Evolutionary conservation across 2,888 invertebrate species (phyloP).

Genomic region (Corythucha ciliata): DNA sequence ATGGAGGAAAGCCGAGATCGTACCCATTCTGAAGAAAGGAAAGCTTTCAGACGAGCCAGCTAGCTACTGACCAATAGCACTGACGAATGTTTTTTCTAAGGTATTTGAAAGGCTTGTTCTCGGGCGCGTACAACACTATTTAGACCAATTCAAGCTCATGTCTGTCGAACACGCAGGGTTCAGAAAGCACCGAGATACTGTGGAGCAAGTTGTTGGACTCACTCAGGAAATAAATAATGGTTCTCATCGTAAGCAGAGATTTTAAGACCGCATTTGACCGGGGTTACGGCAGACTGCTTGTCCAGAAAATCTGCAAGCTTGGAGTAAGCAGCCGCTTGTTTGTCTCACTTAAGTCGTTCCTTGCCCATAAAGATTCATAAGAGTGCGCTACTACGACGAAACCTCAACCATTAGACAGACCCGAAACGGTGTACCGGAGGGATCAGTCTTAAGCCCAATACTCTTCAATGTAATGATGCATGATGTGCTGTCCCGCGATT

Average conservation of each 20-base stretch:
- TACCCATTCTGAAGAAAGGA: conserved; percentile 11
- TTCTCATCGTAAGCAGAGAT: conserved; percentile 12
- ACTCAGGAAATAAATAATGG: conserved; percentile 14
- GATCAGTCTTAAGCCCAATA: too few species aligned
- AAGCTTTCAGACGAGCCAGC: conserved; percentile 7
- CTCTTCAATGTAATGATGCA: conserved; percentile 1
- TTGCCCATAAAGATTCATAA: too few species aligned
- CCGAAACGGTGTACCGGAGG: too few species aligned
- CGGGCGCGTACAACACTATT: conserved; percentile 8
- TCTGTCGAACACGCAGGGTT: conserved; percentile 13
- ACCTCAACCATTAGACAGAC: too few species aligned
- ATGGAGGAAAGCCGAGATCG: conserved; percentile 17
- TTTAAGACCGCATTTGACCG: conserved; percentile 12
- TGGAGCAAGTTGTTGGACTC: conserved; percentile 13
- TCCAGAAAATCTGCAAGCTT: conserved; percentile 10
- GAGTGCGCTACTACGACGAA: too few species aligned
- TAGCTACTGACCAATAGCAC: conserved; percentile 17
- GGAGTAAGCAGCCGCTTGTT: too few species aligned
- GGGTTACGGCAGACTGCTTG: conserved; percentile 9
- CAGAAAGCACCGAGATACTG: conserved; percentile 11
- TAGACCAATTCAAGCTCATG: conserved; percentile 4
- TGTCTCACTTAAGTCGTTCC: too few species aligned
- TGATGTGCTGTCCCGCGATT: background rate
- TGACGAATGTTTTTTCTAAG: conserved; percentile 14
- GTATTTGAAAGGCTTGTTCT: conserved; percentile 13